Evolutionary conservation across 2,797 vertebrate species (phyloP).

Genomic region (Brachyalestes nurse): DNA sequence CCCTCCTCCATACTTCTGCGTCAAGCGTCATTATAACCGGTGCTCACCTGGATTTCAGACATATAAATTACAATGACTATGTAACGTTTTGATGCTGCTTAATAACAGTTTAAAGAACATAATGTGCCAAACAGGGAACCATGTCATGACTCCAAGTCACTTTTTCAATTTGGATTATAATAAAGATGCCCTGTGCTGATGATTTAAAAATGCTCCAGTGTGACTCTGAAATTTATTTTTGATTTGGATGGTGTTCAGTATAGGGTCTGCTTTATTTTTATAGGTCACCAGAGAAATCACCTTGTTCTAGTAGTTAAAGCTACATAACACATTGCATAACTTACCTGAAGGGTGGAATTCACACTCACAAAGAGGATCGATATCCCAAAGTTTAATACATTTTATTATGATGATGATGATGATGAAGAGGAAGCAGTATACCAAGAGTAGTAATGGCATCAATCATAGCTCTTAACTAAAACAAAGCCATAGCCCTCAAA

Average conservation of each 20-base stretch:
- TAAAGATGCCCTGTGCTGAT: constrained; percentile 20
- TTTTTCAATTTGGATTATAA: constrained; percentile 13
- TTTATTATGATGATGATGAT: no score
- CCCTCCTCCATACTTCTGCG: background rate
- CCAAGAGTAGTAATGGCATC: no score
- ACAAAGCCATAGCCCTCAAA: no score
- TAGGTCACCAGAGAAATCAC: no score
- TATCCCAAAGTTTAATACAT: no score
- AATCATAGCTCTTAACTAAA: no score
- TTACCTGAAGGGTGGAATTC: no score
- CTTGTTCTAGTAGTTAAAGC: no score
- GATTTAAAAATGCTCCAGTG: background rate
- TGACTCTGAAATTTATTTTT: background rate
- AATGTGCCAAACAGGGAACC: constrained; percentile 33
- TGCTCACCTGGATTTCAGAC: constrained; percentile 40
- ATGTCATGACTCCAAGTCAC: constrained; percentile 6
- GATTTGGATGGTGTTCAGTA: background rate
- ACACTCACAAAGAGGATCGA: no score
- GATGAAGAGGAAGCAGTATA: no score
- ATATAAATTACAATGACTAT: constrained; percentile 16
- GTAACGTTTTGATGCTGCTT: constrained; percentile 48
- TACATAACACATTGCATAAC: no score
- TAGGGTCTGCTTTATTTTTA: background rate
- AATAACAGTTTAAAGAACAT: constrained; percentile 23
- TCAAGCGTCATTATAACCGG: constrained; percentile 7